phyloP scores from a whole-genome alignment of 2,888 invertebrate species.

The Andricus quercusramuli region DNA sequence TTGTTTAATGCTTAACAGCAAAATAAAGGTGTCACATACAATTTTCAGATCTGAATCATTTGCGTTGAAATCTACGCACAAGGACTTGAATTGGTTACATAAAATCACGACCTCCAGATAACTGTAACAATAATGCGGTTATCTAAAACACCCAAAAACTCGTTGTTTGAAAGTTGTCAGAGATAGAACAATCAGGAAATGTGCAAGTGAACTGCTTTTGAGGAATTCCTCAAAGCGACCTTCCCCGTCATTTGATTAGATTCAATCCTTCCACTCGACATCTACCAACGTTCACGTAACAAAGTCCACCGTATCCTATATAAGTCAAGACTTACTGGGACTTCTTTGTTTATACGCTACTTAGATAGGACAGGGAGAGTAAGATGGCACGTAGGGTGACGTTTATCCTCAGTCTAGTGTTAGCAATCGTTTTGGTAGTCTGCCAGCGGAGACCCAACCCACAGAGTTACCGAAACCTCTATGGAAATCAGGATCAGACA shows the following conservation, averaged over 20 bases:
- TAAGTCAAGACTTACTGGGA: conserved; percentile 25
- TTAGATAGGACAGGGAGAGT: conserved; percentile 12
- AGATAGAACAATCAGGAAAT: not conserved
- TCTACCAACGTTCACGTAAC: not conserved
- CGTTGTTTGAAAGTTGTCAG: not conserved
- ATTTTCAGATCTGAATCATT: not conserved
- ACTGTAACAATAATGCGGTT: not conserved
- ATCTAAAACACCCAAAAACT: too few species aligned
- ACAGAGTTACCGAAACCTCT: conserved; percentile 12
- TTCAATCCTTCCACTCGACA: not conserved
- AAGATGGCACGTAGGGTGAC: conserved; percentile 1
- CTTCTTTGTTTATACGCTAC: conserved; percentile 11
- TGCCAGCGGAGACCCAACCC: not conserved
- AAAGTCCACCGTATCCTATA: conserved; percentile 30
- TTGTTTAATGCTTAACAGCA: not conserved
- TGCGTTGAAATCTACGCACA: not conserved
- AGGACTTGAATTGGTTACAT: not conserved
- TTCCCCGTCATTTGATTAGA: not conserved
- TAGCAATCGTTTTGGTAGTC: not conserved
- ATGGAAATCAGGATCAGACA: not conserved
- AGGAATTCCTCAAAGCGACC: not conserved
- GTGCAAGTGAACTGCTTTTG: not conserved
- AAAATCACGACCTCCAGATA: conserved; percentile 7
- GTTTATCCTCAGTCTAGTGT: not conserved
- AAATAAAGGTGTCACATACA: not conserved